Conservation (phyloP, 2,888 invertebrate species). For the Amblyjoppa fuscipennis region DNA sequence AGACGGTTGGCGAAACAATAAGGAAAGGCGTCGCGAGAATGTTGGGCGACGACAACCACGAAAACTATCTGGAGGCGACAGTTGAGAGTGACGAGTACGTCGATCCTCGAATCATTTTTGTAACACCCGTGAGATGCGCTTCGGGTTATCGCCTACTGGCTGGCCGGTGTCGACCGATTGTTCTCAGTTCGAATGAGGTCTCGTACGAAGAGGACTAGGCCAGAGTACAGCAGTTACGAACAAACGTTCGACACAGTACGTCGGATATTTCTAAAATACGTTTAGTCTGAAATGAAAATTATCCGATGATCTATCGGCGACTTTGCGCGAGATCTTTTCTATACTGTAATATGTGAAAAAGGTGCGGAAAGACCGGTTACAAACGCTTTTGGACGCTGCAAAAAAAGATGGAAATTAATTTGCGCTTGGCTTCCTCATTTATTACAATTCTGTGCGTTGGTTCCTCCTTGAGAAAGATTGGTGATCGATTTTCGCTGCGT, state of each 20-base stretch:
- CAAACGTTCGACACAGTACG: neutral
- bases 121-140: conserved; percentile 2
- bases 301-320: neutral
- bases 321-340: neutral
- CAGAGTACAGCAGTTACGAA: neutral
- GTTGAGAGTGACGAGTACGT: neutral
- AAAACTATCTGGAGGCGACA: neutral
- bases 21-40: neutral
- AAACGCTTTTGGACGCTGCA: no score
- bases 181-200: no score
- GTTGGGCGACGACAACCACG: neutral
- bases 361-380: no score
- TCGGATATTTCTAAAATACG: neutral
- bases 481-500: no score
- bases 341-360: neutral
- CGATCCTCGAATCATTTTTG: neutral
- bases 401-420: no score
- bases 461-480: no score
- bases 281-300: neutral
- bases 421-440: no score
- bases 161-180: neutral
- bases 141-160: neutral
- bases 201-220: no score
- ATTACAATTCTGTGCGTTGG: no score
- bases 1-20: neutral